Evolutionary conservation across 1,140 invertebrate species (phyloP), one percentile per base, ranked within the genome.

Genomic region (Brachionus sp.): DNA sequence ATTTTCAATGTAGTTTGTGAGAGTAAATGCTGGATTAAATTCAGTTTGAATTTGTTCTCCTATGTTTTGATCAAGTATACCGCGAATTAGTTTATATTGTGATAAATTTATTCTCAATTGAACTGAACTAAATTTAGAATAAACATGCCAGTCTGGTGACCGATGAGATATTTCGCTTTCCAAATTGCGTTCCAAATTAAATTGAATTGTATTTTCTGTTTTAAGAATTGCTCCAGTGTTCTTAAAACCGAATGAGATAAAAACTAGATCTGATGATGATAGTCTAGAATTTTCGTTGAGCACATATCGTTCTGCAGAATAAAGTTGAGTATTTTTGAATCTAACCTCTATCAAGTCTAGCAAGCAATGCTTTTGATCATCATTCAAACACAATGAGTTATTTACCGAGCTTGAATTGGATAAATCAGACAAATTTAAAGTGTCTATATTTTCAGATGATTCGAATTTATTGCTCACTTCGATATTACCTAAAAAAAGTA

Each of bases 1-100:
- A 86, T 88, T 85, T 85, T 87, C 73, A 87, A 83, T 5, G 87
- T 86, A 85, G 86, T 88, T 87, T 86, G 50, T 37, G 10, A 88
- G 87, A 84, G 87, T 84, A 50, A 87, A 88, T 39, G 86, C 85
- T 10, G 87, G 88, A 75, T 75, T 86, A 84, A 83, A 87, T 86
- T 85, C 82, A 25, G 94, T 93, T 83, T 93, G 93, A 12, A 96
- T 89, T 84, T 92, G 91, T 88, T 99, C 96, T 13, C 95, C 95
- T 53, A 98, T 92, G 90, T 99, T 98, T 87, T 95, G 93, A 0
- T 92, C 92, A 0, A 99, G 89, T 23, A 98, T 90, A 25, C 95
- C 95, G 68, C 94, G 91, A 19, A 98, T 92, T 9, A 98, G 88
- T 88, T 93, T 92, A 87, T 97, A 98, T 87, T 97, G 95, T 13